phyloP scores from a whole-genome alignment of 64 coral and sea anemone species.

The Catalaphyllia jardinei region DNA sequence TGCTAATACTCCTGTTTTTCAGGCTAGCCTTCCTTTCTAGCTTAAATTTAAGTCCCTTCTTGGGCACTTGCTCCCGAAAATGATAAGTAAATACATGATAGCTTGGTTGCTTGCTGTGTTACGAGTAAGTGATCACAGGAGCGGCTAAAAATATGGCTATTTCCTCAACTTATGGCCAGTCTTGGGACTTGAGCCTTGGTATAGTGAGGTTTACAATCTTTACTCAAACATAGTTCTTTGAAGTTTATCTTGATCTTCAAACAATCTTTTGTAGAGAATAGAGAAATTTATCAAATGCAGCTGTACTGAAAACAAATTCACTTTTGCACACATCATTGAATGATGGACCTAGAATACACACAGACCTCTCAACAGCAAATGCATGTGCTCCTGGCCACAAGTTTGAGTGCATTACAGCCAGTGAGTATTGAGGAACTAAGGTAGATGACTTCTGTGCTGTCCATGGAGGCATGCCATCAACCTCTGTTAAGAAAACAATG shows the following conservation, averaged over 20 bases:
- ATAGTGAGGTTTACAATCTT: too few relatives aligned
- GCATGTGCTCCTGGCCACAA: constrained; percentile 97
- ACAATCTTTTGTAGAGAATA: neutral
- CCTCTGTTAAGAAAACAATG: constrained; percentile 65
- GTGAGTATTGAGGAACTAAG: constrained; percentile 85
- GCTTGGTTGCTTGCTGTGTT: too few relatives aligned
- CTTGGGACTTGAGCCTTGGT: too few relatives aligned
- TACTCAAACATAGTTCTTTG: too few relatives aligned
- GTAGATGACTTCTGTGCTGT: constrained; percentile 78
- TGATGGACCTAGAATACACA: neutral
- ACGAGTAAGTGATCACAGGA: too few relatives aligned
- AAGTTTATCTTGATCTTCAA: neutral
- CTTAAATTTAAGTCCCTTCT: too few relatives aligned
- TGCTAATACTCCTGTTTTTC: neutral
- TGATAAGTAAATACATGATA: too few relatives aligned
- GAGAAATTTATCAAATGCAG: neutral
- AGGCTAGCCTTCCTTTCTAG: neutral
- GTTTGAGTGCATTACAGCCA: constrained; percentile 92
- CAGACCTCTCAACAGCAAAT: constrained; percentile 94
- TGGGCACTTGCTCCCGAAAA: too few relatives aligned
- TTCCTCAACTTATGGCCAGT: too few relatives aligned
- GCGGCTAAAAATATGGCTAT: too few relatives aligned
- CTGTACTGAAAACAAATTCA: neutral
- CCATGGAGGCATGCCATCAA: constrained; percentile 97
- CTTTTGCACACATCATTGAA: too few relatives aligned